A percentile compares a stretch with the other conserved stretches of the same genome.
phyloP scores from a whole-genome alignment of 2,888 invertebrate genomes.

The Amblyjoppa proteus region DNA sequence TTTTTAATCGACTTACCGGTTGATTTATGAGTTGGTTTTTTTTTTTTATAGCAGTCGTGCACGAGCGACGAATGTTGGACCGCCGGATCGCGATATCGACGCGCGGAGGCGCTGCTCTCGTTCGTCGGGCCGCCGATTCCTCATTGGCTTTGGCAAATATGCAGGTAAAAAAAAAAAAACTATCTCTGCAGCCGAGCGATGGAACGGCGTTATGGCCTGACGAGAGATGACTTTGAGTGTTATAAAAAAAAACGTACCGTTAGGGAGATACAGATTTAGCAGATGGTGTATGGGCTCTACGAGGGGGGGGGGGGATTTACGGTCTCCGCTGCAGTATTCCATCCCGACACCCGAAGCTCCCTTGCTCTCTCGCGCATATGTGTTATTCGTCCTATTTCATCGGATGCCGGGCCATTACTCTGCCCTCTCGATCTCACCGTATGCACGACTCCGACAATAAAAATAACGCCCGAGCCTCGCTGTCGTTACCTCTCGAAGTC shows the following conservation, averaged over 20 bases:
- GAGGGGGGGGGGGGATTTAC: slow-evolving; percentile 48
- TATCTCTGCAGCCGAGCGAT: not conserved
- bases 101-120: not conserved
- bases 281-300: slow-evolving; percentile 43
- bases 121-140: not conserved
- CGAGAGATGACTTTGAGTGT: not conserved
- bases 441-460: slow-evolving; percentile 53
- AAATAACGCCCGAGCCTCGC: slow-evolving; percentile 37
- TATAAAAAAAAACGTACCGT: slow-evolving; percentile 42
- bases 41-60: not conserved
- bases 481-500: slow-evolving; percentile 57
- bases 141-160: not conserved
- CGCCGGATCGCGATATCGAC: not conserved
- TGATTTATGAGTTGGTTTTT: not conserved
- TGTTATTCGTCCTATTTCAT: slow-evolving; percentile 24
- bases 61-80: not conserved
- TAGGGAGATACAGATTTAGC: slow-evolving; percentile 72
- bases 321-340: slow-evolving; percentile 37
- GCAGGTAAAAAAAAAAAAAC: not conserved
- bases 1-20: not conserved
- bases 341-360: slow-evolving; percentile 20
- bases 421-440: slow-evolving; percentile 12
- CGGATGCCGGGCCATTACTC: slow-evolving; percentile 18
- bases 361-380: slow-evolving; percentile 1
- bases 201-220: not conserved